Percentiles rank a stretch among this genome's conserved stretches.
These are phyloP conservation scores for Dolichallabes microphthalmus DNA, from an alignment of 2,113 vertebrate species.

Conservation along the genomic window DNA sequence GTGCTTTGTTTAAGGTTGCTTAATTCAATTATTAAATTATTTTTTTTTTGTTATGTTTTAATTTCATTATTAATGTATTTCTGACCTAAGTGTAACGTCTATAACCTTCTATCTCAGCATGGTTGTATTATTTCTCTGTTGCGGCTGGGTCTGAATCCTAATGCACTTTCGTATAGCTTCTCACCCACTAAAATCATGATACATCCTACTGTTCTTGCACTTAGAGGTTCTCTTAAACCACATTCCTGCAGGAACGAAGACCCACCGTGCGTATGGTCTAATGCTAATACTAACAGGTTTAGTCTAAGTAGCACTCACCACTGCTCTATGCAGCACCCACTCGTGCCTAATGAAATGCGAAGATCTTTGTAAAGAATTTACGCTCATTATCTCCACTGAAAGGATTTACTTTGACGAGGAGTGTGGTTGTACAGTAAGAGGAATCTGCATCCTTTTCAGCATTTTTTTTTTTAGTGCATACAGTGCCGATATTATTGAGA, in stretches of 20 bases:
- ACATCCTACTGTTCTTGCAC: neutral
- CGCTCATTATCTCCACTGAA: conserved; percentile 22
- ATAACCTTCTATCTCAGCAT: neutral
- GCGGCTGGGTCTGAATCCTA: neutral
- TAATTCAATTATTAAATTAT: neutral
- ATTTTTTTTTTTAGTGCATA: neutral
- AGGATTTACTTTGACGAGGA: neutral
- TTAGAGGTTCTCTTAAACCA: conserved; percentile 1
- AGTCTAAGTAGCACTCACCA: conserved; percentile 63
- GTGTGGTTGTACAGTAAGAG: neutral
- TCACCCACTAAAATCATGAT: neutral
- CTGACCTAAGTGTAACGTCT: neutral
- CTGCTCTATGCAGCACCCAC: conserved; percentile 52
- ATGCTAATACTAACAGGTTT: conserved; percentile 66
- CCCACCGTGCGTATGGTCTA: conserved; percentile 37
- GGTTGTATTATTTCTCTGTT: neutral
- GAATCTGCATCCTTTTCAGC: neutral
- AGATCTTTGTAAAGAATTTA: conserved; percentile 36
- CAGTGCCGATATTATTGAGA: neutral
- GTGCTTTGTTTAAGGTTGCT: neutral
- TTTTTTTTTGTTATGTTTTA: neutral
- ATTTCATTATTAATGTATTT: neutral
- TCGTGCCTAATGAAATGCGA: conserved; percentile 30
- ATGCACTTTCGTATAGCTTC: neutral
- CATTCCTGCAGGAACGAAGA: neutral